Percentiles rank a stretch among this genome's conserved stretches.
Conservation (phyloP, 2,797 vertebrate species). For the Chiroxiphia lanceolata region DNA sequence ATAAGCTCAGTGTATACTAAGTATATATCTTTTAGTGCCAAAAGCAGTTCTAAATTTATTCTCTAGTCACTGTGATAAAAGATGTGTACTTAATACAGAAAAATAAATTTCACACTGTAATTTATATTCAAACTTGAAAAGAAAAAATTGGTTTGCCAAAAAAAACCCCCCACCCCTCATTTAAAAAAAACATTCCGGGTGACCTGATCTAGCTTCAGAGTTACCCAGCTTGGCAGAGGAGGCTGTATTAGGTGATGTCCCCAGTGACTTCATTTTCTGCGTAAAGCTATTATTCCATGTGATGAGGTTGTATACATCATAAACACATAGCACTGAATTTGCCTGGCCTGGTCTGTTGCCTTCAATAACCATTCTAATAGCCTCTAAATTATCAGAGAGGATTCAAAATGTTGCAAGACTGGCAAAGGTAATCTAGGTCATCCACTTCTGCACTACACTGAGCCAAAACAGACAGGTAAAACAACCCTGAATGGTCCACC, state of each 20-base stretch:
- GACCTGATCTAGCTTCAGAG: neutral
- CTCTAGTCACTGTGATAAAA: neutral
- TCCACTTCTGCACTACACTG: neutral
- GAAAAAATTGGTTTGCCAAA: neutral
- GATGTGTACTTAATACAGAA: neutral
- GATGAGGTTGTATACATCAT: neutral
- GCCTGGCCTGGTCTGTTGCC: neutral
- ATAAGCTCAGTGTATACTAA: neutral
- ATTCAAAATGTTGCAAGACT: neutral
- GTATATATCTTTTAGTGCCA: neutral
- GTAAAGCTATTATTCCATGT: neutral
- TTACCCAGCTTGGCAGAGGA: neutral
- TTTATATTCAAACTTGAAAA: neutral
- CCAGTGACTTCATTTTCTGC: neutral
- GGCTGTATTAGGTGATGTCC: neutral
- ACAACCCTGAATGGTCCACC: neutral
- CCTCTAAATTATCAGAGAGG: neutral
- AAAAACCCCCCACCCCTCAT: rapidly evolving
- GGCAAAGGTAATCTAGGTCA: neutral
- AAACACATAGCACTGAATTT: neutral
- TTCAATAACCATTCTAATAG: neutral
- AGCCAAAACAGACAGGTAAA: neutral
- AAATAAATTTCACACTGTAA: neutral
- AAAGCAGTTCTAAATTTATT: neutral
- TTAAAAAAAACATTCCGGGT: neutral